Evolutionary conservation across 1,140 invertebrate genomes (phyloP).

Genomic region (Laodelphax striatellus): DNA sequence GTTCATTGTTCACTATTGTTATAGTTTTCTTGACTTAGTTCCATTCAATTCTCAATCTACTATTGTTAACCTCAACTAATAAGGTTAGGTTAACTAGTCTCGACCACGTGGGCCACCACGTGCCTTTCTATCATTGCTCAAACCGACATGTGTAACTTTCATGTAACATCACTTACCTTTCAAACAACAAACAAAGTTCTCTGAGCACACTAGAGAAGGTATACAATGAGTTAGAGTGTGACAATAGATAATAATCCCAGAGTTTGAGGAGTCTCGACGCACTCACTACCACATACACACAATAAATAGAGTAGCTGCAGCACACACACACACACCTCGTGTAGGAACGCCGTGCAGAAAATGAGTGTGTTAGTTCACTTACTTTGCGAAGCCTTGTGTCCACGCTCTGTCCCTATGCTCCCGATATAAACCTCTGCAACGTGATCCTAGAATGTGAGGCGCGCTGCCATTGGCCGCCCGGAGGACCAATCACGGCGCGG

Average conservation of each 20-base stretch:
- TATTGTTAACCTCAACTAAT: too few species aligned
- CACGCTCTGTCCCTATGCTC: conserved; percentile 47
- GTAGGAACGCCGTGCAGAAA: conserved; percentile 25
- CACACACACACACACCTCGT: conserved; percentile 24
- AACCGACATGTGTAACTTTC: too few species aligned
- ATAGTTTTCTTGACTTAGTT: too few species aligned
- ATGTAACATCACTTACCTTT: too few species aligned
- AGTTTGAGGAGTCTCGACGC: conserved; percentile 2
- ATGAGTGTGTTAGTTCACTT: conserved; percentile 37
- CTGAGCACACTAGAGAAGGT: neutral
- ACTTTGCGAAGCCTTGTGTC: conserved; percentile 89
- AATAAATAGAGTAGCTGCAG: conserved; percentile 19
- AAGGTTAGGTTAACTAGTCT: too few species aligned
- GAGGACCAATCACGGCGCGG: conserved; percentile 33
- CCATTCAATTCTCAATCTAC: too few species aligned
- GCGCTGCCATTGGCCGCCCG: conserved; percentile 33
- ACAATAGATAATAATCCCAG: neutral
- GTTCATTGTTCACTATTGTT: too few species aligned
- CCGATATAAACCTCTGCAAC: conserved; percentile 79
- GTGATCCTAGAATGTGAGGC: conserved; percentile 53
- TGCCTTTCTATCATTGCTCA: too few species aligned
- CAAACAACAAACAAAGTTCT: neutral
- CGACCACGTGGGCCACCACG: too few species aligned
- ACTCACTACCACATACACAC: conserved; percentile 21
- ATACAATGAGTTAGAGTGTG: conserved; percentile 2